Percentiles rank a stretch among this genome's conserved stretches.
These are phyloP conservation scores for Drosophila diplacantha DNA, from an alignment of 2,888 invertebrate species.

Conservation along the genomic window DNA sequence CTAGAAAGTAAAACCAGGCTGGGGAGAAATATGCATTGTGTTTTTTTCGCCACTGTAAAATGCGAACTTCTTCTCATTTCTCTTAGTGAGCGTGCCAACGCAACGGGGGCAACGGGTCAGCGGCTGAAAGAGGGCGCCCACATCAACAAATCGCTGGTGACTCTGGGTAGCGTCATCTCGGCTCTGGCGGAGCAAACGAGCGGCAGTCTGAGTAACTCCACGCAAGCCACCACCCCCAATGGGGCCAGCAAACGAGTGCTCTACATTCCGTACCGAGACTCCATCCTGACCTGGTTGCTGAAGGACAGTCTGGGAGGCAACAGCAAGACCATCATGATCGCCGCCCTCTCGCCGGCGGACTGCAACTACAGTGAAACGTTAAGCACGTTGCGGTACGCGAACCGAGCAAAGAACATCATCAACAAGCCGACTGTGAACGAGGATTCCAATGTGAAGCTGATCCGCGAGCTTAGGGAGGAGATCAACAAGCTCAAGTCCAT, in stretches of 20 bases:
- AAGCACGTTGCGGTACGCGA: constrained; percentile 91
- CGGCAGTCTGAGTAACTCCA: constrained; percentile 44
- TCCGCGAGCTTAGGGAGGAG: constrained; percentile 89
- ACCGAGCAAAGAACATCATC: constrained; percentile 93
- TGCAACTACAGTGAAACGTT: constrained; percentile 92
- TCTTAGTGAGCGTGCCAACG: constrained; percentile 89
- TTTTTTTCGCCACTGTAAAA: background rate
- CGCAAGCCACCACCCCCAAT: constrained; percentile 74
- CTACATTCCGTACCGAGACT: constrained; percentile 93
- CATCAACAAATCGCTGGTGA: constrained; percentile 93
- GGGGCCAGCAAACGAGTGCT: constrained; percentile 79
- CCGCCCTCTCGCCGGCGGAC: constrained; percentile 88
- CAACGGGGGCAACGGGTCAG: constrained; percentile 93
- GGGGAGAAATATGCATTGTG: background rate
- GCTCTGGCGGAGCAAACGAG: constrained; percentile 85
- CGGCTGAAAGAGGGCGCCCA: constrained; percentile 93
- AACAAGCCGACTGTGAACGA: constrained; percentile 95
- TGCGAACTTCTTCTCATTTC: background rate
- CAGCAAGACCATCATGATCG: constrained; percentile 95
- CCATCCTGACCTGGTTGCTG: constrained; percentile 91
- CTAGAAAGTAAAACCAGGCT: constrained; percentile 29
- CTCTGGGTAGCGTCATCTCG: constrained; percentile 91
- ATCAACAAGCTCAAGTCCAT: constrained; percentile 88
- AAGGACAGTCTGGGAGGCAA: constrained; percentile 94
- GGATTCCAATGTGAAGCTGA: constrained; percentile 92